phyloP scores from a whole-genome alignment of 2,797 vertebrate genomes.

The Melanotaenia pygmaea region DNA sequence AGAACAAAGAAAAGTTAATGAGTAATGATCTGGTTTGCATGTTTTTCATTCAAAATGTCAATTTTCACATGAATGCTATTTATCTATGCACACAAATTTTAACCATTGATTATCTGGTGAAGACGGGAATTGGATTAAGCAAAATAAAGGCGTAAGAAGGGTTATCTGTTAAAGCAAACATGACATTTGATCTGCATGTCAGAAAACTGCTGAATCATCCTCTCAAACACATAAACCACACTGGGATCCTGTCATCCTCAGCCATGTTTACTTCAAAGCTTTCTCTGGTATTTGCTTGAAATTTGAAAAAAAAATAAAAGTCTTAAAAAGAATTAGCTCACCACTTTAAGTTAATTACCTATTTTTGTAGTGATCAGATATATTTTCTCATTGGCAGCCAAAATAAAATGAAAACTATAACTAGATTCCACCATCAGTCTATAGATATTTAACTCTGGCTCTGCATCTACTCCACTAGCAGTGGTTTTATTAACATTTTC shows the following conservation, averaged over 20 bases:
- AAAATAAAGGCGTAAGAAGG: background rate
- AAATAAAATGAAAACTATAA: background rate
- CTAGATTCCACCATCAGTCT: background rate
- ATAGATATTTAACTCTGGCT: too few relatives aligned
- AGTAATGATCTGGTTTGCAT: background rate
- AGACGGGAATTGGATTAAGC: background rate
- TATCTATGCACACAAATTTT: background rate
- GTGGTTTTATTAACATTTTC: background rate
- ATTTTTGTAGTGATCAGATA: background rate
- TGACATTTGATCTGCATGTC: slow-evolving; percentile 20
- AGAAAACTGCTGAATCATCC: slow-evolving; percentile 10
- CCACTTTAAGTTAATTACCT: too few relatives aligned
- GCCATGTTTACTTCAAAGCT: slow-evolving; percentile 6
- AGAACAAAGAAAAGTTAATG: background rate
- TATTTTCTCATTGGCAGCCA: too few relatives aligned
- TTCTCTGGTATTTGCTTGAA: background rate
- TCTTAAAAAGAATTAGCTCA: background rate
- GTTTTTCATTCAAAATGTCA: background rate
- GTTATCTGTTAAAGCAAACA: slow-evolving; percentile 24
- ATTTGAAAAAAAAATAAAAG: background rate
- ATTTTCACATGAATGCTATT: background rate
- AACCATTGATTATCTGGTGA: background rate
- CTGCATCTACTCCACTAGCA: background rate
- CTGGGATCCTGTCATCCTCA: background rate
- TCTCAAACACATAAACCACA: background rate